Base-by-base conservation (phyloP, 1,140 invertebrate species). In the Contarinia nasturtii region DNA sequence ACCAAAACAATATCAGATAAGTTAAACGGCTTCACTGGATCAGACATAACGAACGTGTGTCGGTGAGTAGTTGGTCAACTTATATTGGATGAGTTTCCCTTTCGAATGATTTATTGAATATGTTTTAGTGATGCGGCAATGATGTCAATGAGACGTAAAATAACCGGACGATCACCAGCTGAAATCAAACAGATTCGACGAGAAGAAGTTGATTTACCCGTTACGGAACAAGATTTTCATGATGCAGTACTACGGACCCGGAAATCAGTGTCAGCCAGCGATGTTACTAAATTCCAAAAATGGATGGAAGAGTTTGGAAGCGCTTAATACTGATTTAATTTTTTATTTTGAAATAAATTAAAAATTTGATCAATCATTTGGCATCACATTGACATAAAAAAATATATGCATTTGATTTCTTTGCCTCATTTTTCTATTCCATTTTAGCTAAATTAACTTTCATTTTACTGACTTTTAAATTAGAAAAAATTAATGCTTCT, bases 41-140 rank as follows among this genome's bases (percentile, higher is more conserved):
- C 93, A 19, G 94, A 98, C 67, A 97, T 98, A 47, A 96, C 91
- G 45, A 97, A 93, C 67, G 88, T 98, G 43, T 98, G 93, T 75
- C 79, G 91, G 81, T 88, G 65, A 51, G n/a, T n/a, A n/a, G 44
- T 54, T 27, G 11, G 66, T 82, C 64, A 5, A 42, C 14, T n/a
- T 44, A 12, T 43, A 42, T 10, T 2, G 7, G 4, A 14, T 44
- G 18, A 15, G 11, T 15, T 12, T 18, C 12, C 1, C 12, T 33
- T 18, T 18, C 33, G 14, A 19, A 34, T 8, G 15, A 3, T 40
- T 48, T 48, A 41, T 50, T 47, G 27, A 50, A 54, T 54, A 49
- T 22, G 46, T 59, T 66, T 34, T 54, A 88, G 87, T 52, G 94
- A 98, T 72, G 93, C 94, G 41, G 88, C 91, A 10, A 96, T 98